phyloP scores from a whole-genome alignment of 2,113 vertebrate genomes.

The Coryphaenoides rupestris region DNA sequence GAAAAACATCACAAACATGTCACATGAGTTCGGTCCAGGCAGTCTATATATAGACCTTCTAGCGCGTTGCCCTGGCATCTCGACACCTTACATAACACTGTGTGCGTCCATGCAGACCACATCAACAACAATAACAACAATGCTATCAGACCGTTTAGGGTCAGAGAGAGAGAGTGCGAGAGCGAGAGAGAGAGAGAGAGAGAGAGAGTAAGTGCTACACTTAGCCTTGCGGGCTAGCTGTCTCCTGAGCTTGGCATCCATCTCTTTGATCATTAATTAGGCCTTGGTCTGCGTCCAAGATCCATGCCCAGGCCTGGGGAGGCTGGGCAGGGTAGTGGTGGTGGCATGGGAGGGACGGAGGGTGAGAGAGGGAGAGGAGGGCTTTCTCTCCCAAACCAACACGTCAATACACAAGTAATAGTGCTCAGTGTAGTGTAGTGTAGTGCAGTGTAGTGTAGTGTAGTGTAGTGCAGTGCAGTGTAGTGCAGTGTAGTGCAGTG shows the following conservation, averaged over 20 bases:
- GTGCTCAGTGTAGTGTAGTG: too few species aligned
- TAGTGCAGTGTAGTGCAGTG: too few species aligned
- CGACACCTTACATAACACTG: slow-evolving; percentile 45
- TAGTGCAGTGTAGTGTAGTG: too few species aligned
- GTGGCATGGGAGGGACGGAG: background rate
- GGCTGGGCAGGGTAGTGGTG: background rate
- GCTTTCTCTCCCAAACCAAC: too few species aligned
- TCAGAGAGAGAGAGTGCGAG: too few species aligned
- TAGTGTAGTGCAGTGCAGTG: too few species aligned
- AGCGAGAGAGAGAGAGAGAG: too few species aligned
- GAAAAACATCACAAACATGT: too few species aligned
- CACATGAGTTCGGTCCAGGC: too few species aligned
- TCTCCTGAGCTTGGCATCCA: slow-evolving; percentile 54
- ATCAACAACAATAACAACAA: slow-evolving; percentile 35
- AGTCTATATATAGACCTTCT: slow-evolving; percentile 32
- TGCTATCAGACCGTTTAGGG: background rate
- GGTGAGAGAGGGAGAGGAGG: background rate
- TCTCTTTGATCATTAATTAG: slow-evolving; percentile 66
- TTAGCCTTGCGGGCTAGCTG: slow-evolving; percentile 36
- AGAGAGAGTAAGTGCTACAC: too few species aligned
- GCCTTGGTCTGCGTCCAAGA: slow-evolving; percentile 44
- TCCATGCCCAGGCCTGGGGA: slow-evolving; percentile 22
- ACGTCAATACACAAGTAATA: too few species aligned
- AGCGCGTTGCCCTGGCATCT: background rate
- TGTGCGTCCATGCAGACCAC: slow-evolving; percentile 33